Evolutionary conservation across 2,113 vertebrate species (phyloP).

Genomic region (Chloebia gouldiae): DNA sequence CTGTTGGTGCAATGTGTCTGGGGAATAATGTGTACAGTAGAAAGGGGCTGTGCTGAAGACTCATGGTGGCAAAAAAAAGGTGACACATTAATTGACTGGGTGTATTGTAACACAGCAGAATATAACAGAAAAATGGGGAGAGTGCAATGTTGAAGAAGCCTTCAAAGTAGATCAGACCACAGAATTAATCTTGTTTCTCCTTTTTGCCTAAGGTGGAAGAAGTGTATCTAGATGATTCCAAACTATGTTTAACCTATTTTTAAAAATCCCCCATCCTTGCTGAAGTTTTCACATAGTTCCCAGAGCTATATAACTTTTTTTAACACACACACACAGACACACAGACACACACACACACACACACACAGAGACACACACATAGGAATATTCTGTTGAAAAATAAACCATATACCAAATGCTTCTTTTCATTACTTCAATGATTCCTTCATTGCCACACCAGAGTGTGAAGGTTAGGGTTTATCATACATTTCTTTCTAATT

Average conservation of each 20-base stretch:
- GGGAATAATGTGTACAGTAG: neutral
- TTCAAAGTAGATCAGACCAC: neutral
- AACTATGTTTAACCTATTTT: neutral
- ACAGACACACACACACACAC: no score
- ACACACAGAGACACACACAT: rapidly evolving
- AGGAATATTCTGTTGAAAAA: neutral
- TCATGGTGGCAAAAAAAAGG: neutral
- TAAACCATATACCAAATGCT: neutral
- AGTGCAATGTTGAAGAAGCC: neutral
- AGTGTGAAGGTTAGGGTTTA: neutral
- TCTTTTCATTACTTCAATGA: neutral
- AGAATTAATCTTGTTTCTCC: neutral
- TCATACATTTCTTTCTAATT: neutral
- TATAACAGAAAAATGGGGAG: neutral
- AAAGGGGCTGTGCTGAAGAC: neutral
- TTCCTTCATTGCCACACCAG: neutral
- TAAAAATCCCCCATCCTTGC: neutral
- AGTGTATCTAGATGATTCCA: neutral
- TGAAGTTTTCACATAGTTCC: neutral
- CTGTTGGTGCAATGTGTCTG: rapidly evolving
- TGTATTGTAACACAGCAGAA: neutral
- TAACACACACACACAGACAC: no score
- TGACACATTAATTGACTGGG: neutral
- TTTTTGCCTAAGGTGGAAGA: neutral
- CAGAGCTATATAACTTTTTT: neutral